Percentiles rank a stretch among this genome's conserved stretches.
phyloP scores from a whole-genome alignment of 2,797 vertebrate species.

The Leptoclinus maculatus region DNA sequence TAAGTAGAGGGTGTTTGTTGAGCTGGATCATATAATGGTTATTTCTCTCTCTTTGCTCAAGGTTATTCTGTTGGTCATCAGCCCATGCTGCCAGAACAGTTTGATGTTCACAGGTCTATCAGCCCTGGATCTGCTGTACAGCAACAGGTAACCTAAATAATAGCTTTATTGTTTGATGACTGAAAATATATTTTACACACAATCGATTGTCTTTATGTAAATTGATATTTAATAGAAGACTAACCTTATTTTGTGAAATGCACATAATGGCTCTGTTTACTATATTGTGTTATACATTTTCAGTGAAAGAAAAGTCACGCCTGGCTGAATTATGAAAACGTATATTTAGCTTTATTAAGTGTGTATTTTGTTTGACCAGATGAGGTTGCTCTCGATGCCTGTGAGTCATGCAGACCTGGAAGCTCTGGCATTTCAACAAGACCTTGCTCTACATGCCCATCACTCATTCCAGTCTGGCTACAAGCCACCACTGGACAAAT shows the following conservation, averaged over 20 bases:
- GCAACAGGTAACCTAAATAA: constrained; percentile 84
- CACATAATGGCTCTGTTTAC: background rate
- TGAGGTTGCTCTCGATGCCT: constrained; percentile 88
- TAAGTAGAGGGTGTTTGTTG: background rate
- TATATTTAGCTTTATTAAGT: background rate
- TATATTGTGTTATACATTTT: background rate
- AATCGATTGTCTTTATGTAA: background rate
- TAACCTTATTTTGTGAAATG: background rate
- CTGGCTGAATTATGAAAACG: background rate
- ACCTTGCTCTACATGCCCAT: constrained; percentile 89
- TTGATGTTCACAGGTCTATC: constrained; percentile 89
- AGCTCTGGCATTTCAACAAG: constrained; percentile 90
- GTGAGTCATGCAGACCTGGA: constrained; percentile 91
- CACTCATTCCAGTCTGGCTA: constrained; percentile 90
- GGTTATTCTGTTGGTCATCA: constrained; percentile 78
- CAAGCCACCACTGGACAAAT: constrained; percentile 89
- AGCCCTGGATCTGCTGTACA: constrained; percentile 87
- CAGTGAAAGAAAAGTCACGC: background rate
- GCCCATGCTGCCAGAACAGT: constrained; percentile 89
- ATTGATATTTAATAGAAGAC: background rate
- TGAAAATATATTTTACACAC: background rate
- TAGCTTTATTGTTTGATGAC: background rate
- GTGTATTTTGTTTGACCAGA: constrained; percentile 75
- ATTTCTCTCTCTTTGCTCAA: constrained; percentile 34
- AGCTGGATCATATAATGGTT: constrained; percentile 54